Evolutionary conservation across 2,888 invertebrate genomes (phyloP), one percentile per base, ranked within the genome.

Genomic region (Ypsolopha sequella): DNA sequence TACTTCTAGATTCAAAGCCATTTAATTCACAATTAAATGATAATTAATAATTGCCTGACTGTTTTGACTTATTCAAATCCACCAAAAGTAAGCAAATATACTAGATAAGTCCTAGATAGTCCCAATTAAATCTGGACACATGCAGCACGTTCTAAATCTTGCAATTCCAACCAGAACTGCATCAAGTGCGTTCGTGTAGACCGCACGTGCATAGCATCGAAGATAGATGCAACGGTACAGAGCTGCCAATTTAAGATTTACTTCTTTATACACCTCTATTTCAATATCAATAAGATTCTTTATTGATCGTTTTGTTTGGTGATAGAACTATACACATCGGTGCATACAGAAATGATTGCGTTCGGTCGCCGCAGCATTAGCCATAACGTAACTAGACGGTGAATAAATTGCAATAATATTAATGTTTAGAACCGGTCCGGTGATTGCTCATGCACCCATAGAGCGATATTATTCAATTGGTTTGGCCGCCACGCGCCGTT

Each of bases 371-470:
- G 39, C 48, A 36, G 43, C 43, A 43, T 50, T 50, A 50, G 43
- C 36, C 73, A 73, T 70, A 60, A 58, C 64, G 60, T 63, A 63
- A 60, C 64, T 62, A 64, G 63, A 61, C 60, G 57, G 63, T 62
- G 68, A 71, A 76, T 73, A 78, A 75, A 78, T 78, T 76, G 78
- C 76, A 73, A 77, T 75, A 69, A 63, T 73, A 73, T 72, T 75
- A 72, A 74, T 73, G 66, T 62, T 70, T 63, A 61, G 68, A 73
- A 77, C 73, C 73, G 56, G 56, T 56, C 53, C 53, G 51, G 58
- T 71, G 76, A 78, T 77, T 76, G 69, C 69, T 60, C 64, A 44
- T n/a, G 48, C 41, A 52, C 34, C 38, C 45, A 35, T 49, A 24
- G 11, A 36, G 63, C 64, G 64, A 61, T 69, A 70, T 73, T 73